Percentiles rank a stretch among this genome's conserved stretches.
Evolutionary conservation across 2,797 vertebrate genomes (phyloP).

Genomic region (Falco concolor): DNA sequence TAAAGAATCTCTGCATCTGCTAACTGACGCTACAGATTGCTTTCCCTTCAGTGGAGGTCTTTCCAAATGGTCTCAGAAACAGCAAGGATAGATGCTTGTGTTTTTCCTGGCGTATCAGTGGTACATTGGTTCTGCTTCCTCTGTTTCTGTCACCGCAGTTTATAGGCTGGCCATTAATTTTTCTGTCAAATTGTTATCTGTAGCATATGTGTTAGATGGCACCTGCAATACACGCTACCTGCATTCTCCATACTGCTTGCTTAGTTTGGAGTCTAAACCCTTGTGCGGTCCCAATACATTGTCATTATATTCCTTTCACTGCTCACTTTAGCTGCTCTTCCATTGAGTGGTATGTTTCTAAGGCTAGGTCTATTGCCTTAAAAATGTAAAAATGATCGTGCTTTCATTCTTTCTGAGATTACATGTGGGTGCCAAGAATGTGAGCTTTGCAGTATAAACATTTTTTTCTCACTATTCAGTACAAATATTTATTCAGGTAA

Average conservation of each 20-base stretch:
- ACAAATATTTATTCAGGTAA: conserved; percentile 5
- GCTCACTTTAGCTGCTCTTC: neutral
- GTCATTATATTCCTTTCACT: neutral
- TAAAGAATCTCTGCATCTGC: conserved; percentile 11
- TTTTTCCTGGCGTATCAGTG: neutral
- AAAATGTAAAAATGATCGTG: neutral
- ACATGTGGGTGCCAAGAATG: neutral
- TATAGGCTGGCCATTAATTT: conserved; percentile 1
- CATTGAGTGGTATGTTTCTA: neutral
- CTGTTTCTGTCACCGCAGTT: neutral
- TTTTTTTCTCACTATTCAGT: neutral
- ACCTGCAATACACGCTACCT: neutral
- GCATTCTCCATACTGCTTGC: neutral
- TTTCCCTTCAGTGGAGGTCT: neutral
- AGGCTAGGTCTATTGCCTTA: neutral
- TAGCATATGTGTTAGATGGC: neutral
- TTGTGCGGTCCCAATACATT: neutral
- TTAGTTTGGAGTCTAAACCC: neutral
- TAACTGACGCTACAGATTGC: neutral
- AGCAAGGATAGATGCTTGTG: neutral
- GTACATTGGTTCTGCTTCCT: neutral
- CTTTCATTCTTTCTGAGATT: neutral
- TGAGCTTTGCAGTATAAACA: neutral
- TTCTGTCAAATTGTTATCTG: neutral
- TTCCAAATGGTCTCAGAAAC: neutral